A percentile compares a stretch with the other conserved stretches of the same genome.
Evolutionary conservation across 2,113 vertebrate species (phyloP).

Genomic region (Nyctereutes procyonoides): DNA sequence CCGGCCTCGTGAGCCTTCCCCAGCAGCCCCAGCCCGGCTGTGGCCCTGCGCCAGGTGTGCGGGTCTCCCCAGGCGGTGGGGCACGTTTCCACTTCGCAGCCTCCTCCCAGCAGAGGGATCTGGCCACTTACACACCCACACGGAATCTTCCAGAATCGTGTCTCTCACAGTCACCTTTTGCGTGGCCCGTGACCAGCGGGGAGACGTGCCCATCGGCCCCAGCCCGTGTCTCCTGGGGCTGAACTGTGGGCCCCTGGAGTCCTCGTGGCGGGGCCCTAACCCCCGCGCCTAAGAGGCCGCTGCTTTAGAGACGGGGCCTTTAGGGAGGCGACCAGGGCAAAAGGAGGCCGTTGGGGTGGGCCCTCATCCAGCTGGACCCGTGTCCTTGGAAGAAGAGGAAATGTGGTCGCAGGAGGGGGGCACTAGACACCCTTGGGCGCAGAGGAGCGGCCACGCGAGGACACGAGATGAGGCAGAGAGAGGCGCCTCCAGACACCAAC

Average conservation of each 20-base stretch:
- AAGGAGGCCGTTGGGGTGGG: not conserved
- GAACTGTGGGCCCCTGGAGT: accelerated
- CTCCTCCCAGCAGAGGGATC: not conserved
- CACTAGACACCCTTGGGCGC: accelerated
- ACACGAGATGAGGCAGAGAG: not conserved
- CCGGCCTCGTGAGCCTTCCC: no score
- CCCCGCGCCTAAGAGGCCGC: not conserved
- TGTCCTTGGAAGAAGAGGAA: not conserved
- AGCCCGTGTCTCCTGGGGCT: not conserved
- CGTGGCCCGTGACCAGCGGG: not conserved
- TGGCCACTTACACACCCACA: accelerated
- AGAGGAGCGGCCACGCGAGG: not conserved
- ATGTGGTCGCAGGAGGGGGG: not conserved
- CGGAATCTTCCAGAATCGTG: not conserved
- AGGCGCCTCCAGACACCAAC: not conserved
- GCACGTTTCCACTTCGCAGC: accelerated
- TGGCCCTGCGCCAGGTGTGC: accelerated
- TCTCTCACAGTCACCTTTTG: not conserved
- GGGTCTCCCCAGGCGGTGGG: not conserved
- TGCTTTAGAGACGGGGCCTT: not conserved
- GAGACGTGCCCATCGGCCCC: no score
- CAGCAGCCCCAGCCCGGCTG: no score
- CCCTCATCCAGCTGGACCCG: not conserved
- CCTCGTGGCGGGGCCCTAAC: no score
- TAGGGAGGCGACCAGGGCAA: not conserved